A percentile compares a stretch with the other conserved stretches of the same genome.
Evolutionary conservation across 2,113 vertebrate species (phyloP).

Genomic region (Prietella phreatophila): DNA sequence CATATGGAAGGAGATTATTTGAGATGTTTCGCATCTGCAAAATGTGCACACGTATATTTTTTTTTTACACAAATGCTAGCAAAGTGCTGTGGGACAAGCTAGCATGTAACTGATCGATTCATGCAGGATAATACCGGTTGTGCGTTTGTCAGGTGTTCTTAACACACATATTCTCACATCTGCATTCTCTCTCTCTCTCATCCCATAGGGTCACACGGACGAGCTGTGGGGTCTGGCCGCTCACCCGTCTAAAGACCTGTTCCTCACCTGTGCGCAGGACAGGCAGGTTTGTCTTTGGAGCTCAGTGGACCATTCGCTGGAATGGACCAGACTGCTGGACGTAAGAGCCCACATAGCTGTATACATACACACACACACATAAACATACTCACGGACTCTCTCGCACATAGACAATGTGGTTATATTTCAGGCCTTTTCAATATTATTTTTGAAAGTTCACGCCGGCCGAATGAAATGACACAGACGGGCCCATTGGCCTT

Average conservation of each 20-base stretch:
- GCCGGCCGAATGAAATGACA: background rate
- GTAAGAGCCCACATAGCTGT: conserved; percentile 68
- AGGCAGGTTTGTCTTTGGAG: conserved; percentile 94
- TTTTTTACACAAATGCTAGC: background rate
- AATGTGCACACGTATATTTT: background rate
- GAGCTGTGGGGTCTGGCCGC: conserved; percentile 95
- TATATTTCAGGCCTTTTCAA: background rate
- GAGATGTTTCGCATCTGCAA: background rate
- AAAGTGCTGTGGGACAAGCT: too few relatives aligned
- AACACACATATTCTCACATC: background rate
- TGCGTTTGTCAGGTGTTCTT: background rate
- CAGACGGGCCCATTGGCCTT: background rate
- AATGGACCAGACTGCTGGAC: conserved; percentile 90
- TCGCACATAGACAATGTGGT: background rate
- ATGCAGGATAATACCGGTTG: background rate
- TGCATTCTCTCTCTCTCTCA: conserved; percentile 8
- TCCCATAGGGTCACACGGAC: conserved; percentile 90
- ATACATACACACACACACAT: background rate
- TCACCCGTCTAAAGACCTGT: conserved; percentile 88
- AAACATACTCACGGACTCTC: background rate
- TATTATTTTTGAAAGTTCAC: background rate
- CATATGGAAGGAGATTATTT: background rate
- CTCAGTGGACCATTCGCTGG: conserved; percentile 83
- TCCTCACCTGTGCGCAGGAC: conserved; percentile 95
- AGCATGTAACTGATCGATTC: background rate